These are phyloP conservation scores for Pedetes capensis DNA, from an alignment of 2,113 vertebrate genomes.

Conservation along the genomic window DNA sequence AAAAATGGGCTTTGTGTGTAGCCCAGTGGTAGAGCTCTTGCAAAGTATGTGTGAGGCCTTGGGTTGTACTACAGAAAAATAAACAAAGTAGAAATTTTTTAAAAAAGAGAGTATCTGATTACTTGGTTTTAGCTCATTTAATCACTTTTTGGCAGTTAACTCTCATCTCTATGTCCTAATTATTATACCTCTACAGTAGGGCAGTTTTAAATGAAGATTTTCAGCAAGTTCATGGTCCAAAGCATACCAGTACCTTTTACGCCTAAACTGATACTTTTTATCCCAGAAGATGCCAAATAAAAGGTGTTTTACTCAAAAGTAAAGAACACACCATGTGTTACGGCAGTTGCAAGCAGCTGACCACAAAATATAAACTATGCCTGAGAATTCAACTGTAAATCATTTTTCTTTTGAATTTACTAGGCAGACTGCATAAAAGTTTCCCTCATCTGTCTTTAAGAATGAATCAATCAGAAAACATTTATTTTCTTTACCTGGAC, in stretches of 20 bases:
- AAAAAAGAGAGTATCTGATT: constrained; percentile 40
- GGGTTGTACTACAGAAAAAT: too few relatives aligned
- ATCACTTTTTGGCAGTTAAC: constrained; percentile 46
- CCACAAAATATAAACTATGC: neutral
- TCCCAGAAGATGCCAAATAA: constrained; percentile 17
- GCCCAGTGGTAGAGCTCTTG: too few relatives aligned
- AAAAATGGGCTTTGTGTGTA: too few relatives aligned
- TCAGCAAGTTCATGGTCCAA: constrained; percentile 28
- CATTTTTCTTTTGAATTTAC: neutral
- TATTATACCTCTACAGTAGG: neutral
- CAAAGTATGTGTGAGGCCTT: too few relatives aligned
- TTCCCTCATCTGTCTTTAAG: constrained; percentile 1
- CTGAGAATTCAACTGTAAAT: neutral
- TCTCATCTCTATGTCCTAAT: neutral
- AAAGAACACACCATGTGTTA: neutral
- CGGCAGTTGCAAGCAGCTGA: neutral
- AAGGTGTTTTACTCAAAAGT: constrained; percentile 42
- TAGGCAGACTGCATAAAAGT: neutral
- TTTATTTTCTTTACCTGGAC: constrained; percentile 89
- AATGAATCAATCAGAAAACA: constrained; percentile 21
- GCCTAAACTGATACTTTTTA: neutral
- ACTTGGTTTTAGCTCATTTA: constrained; percentile 33
- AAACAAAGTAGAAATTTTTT: too few relatives aligned
- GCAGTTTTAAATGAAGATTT: neutral
- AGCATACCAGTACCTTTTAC: neutral